Conservation (phyloP, 1,140 invertebrate species). For the Dendrolimus kikuchii region DNA sequence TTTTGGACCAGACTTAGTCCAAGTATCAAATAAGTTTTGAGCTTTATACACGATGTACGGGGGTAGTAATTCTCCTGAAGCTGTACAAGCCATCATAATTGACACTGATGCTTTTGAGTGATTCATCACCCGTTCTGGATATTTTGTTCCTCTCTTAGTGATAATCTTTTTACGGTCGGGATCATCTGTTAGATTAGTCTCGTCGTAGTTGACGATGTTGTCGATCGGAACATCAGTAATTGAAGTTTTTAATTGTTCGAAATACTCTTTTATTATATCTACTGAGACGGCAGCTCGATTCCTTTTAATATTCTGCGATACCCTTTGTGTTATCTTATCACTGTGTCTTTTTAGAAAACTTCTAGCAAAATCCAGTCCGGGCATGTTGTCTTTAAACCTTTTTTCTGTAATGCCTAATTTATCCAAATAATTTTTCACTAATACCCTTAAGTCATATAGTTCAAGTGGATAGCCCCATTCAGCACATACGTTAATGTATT, state of each 20-base stretch:
- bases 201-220: slow-evolving; percentile 9
- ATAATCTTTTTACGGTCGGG: slow-evolving; percentile 3
- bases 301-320: slow-evolving; percentile 30
- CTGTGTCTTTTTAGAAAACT: slow-evolving; percentile 23
- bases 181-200: slow-evolving; percentile 5
- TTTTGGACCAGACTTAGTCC: slow-evolving; percentile 3
- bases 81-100: slow-evolving; percentile 7
- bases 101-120: slow-evolving; percentile 7
- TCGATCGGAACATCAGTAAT: neutral
- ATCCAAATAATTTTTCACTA: slow-evolving; percentile 31
- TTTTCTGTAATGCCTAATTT: slow-evolving; percentile 3
- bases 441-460: slow-evolving; percentile 18
- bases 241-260: slow-evolving; percentile 19
- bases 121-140: slow-evolving; percentile 5
- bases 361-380: slow-evolving; percentile 20
- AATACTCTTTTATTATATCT: slow-evolving; percentile 21
- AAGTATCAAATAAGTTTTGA: slow-evolving; percentile 5
- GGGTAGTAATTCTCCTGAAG: slow-evolving; percentile 3
- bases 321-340: slow-evolving; percentile 17
- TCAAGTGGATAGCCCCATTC: slow-evolving; percentile 34
- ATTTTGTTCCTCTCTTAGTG: too few relatives aligned
- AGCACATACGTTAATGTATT: slow-evolving; percentile 22
- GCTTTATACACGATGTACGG: slow-evolving; percentile 10
- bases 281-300: slow-evolving; percentile 17
- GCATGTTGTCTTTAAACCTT: slow-evolving; percentile 29